phyloP scores from a whole-genome alignment of 2,888 invertebrate species.

The Lithophane socia region DNA sequence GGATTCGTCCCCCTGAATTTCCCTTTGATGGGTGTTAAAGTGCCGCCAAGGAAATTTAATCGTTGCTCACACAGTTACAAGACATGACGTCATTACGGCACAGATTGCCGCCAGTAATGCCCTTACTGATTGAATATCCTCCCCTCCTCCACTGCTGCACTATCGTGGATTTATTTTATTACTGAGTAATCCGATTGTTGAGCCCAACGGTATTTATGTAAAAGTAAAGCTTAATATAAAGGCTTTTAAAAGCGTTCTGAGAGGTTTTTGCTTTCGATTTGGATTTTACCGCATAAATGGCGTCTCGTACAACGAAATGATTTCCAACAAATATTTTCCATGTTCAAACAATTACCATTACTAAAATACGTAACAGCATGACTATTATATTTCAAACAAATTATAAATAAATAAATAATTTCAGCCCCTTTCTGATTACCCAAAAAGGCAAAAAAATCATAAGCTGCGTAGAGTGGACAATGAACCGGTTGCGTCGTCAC shows the following conservation, averaged over 20 bases:
- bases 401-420: neutral
- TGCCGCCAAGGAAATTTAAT: slow-evolving; percentile 56
- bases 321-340: neutral
- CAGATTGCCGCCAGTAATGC: slow-evolving; percentile 51
- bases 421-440: no score
- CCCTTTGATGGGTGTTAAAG: slow-evolving; percentile 45
- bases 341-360: neutral
- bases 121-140: slow-evolving; percentile 52
- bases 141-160: slow-evolving; percentile 23
- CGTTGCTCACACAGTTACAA: slow-evolving; percentile 39
- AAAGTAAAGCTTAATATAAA: slow-evolving; percentile 11
- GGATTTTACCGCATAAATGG: neutral
- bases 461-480: slow-evolving; percentile 5
- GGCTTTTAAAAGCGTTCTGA: slow-evolving; percentile 20
- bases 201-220: slow-evolving; percentile 39
- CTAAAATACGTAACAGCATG: neutral
- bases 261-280: slow-evolving; percentile 20
- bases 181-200: slow-evolving; percentile 42
- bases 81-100: slow-evolving; percentile 43
- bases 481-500: slow-evolving; percentile 43
- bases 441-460: slow-evolving; percentile 36
- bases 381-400: neutral
- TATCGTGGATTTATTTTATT: slow-evolving; percentile 50
- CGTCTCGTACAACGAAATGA: neutral
- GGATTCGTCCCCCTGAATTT: slow-evolving; percentile 46